phyloP scores from a whole-genome alignment of 2,888 invertebrate species.

The Phytoseiulus persimilis region DNA sequence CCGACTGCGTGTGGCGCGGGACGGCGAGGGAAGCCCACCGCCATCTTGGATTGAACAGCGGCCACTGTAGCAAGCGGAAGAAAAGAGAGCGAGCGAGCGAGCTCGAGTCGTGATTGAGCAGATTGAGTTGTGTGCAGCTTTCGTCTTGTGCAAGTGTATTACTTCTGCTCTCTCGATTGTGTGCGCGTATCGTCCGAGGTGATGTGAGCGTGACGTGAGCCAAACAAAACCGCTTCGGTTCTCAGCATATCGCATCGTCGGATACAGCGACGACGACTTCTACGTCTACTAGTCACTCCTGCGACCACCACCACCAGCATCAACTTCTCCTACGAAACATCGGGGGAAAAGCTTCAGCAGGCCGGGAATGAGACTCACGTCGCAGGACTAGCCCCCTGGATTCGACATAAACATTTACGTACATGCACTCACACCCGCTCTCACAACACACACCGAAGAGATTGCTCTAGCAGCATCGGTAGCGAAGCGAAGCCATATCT shows the following conservation, averaged over 20 bases:
- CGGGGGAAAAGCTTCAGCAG: not conserved
- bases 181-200: not conserved
- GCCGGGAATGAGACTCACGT: not conserved
- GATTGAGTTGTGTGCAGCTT: constrained; percentile 5
- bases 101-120: constrained; percentile 5
- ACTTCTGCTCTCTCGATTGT: not conserved
- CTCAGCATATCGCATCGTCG: not conserved
- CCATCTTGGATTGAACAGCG: constrained; percentile 32
- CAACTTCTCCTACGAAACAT: not conserved
- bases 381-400: not conserved
- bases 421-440: not conserved
- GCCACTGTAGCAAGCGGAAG: constrained; percentile 17
- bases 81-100: constrained; percentile 5
- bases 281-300: not conserved
- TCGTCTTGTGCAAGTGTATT: not conserved
- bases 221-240: not conserved
- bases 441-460: not conserved
- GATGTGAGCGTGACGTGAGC: not conserved
- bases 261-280: not conserved
- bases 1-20: not conserved
- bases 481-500: not conserved
- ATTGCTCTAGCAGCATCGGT: not conserved
- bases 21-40: not conserved
- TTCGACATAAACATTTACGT: not conserved
- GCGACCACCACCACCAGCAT: not conserved